Evolutionary conservation across 2,113 vertebrate species (phyloP).

Genomic region (Gambusia holbrooki): DNA sequence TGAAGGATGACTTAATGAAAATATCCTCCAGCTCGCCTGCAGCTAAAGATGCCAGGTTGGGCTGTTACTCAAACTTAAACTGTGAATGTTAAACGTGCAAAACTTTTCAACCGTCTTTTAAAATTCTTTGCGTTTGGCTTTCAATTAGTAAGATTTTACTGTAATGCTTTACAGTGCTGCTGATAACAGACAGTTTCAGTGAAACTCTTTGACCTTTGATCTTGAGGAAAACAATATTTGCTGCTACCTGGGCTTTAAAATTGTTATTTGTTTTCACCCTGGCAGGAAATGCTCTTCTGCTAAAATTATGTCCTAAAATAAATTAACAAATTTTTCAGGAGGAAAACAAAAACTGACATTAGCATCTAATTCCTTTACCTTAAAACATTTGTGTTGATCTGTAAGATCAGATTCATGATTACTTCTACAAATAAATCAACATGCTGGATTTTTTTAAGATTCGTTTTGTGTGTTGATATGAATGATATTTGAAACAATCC

Average conservation of each 20-base stretch:
- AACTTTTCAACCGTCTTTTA: background rate
- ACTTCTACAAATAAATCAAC: too few species aligned
- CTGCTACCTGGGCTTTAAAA: background rate
- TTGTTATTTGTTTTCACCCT: background rate
- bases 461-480: too few species aligned
- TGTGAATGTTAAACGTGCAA: background rate
- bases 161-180: too few species aligned
- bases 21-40: constrained; percentile 52
- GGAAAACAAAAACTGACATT: background rate
- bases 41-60: constrained; percentile 44
- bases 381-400: too few species aligned
- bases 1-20: constrained; percentile 51
- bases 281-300: background rate
- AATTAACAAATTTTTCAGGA: background rate
- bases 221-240: background rate
- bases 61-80: background rate
- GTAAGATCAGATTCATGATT: too few species aligned
- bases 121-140: background rate
- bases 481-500: background rate
- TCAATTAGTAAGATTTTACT: background rate
- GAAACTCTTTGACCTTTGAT: background rate
- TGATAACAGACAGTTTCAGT: background rate
- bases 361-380: background rate
- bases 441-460: too few species aligned
- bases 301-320: too few species aligned